Evolutionary conservation across 30 jellyfish, hydroid and myxozoan species (phyloP), one percentile per base, ranked within the genome.

Genomic region (Pseudorhiza aurosa): DNA sequence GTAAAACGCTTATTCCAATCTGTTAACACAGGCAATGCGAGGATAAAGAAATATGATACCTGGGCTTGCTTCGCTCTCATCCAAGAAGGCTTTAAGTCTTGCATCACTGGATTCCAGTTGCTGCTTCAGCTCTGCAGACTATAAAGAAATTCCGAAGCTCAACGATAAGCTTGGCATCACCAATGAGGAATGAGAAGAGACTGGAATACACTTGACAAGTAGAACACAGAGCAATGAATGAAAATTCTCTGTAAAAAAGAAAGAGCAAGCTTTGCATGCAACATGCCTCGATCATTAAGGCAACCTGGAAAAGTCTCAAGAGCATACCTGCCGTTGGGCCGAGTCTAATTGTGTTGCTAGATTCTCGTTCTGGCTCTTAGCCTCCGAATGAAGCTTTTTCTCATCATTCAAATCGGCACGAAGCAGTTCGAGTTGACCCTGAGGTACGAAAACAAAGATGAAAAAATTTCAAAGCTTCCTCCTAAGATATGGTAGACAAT

Each of bases 371-470:
- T 42, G 59, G 18, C 53, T 86, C 50, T 70, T 44, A 1, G 82
- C 37, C 17, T 78, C 90, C 58, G 27, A 25, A 26, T 68, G 77
- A 19, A 63, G 33, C 8, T 15, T 8, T 37, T 44, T 55, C 58
- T 89, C 97, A 22, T 56, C 88, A 0, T 76, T 89, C 65, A 83
- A 82, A 36, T 77, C 72, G 9, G 33, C 51, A 25, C 62, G 76
- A 12, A 82, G 22, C 43, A 75, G 65, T 44, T 90, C 83, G 25
- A 82, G 31, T 58, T 82, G 94, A 31, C 73, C 37, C 97, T 90
- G 46, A 35, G 81, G 47, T 35, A 10, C n/a, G 25, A 56, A 30
- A 49, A 53, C 32, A 10, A 45, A 37, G 21, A 29, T 31, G 12
- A 17, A 51, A 8, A 45, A 28, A 6, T 26, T 18, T 0, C 17